Evolutionary conservation across 2,888 invertebrate species (phyloP).

Genomic region (Apantesis nais): DNA sequence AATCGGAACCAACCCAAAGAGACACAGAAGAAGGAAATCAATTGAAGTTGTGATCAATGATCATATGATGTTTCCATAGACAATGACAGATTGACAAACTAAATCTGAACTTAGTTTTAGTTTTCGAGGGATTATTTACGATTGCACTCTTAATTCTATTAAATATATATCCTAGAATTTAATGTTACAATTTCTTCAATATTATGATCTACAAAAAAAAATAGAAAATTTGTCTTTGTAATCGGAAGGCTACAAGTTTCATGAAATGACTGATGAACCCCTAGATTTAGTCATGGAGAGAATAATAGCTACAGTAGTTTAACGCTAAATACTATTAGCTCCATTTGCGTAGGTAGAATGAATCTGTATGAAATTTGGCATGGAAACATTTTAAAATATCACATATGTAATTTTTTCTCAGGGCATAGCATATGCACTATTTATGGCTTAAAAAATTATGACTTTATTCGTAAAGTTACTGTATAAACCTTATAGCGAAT

Average conservation of each 20-base stretch:
- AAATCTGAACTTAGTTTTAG: conserved; percentile 8
- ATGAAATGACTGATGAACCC: too few species aligned
- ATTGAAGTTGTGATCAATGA: conserved; percentile 73
- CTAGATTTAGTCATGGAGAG: too few species aligned
- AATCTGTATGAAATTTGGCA: too few species aligned
- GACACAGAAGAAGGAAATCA: conserved; percentile 63
- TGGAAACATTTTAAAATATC: too few species aligned
- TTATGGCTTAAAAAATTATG: too few species aligned
- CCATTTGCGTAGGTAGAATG: too few species aligned
- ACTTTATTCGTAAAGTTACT: neutral
- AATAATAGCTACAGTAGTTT: too few species aligned
- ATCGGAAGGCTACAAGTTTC: neutral
- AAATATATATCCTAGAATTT: too few species aligned
- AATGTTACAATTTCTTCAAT: neutral
- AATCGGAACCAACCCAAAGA: conserved; percentile 50
- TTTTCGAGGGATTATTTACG: neutral
- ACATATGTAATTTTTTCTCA: too few species aligned
- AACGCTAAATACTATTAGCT: too few species aligned
- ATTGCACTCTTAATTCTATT: neutral
- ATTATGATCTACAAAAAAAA: neutral
- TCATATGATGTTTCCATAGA: conserved; percentile 82
- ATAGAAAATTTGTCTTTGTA: neutral
- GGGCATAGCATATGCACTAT: too few species aligned
- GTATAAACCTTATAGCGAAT: neutral
- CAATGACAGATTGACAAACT: conserved; percentile 38